Evolutionary conservation across 2,888 invertebrate species (phyloP).

Genomic region (Augiades crinisus): DNA sequence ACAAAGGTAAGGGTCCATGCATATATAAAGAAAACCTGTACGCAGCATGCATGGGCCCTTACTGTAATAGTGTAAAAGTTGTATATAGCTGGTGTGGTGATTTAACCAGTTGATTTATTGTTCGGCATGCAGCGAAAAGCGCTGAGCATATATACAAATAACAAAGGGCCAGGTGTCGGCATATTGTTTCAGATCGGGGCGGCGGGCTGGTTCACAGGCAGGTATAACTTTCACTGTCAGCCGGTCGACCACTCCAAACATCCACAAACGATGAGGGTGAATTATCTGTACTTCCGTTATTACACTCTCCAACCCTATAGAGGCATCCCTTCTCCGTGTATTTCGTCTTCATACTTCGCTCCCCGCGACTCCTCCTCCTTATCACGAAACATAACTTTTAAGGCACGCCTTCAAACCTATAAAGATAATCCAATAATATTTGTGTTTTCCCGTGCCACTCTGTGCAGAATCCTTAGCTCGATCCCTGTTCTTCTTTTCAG

Average conservation of each 20-base stretch:
- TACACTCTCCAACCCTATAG: constrained; percentile 25
- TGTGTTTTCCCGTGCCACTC: background rate
- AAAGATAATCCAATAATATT: constrained; percentile 2
- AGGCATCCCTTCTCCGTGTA: constrained; percentile 4
- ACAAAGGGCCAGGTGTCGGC: constrained; percentile 69
- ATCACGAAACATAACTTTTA: background rate
- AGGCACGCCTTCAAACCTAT: background rate
- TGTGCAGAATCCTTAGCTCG: background rate
- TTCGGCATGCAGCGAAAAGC: constrained; percentile 30
- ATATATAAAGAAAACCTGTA: background rate
- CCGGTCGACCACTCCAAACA: constrained; percentile 97
- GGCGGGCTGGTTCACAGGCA: constrained; percentile 97
- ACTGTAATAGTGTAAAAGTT: background rate
- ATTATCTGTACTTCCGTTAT: constrained; percentile 58
- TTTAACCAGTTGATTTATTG: constrained; percentile 29
- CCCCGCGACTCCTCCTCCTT: background rate
- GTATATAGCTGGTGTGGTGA: constrained; percentile 34
- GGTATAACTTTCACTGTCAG: constrained; percentile 97
- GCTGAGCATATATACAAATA: constrained; percentile 46
- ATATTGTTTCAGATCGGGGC: constrained; percentile 90
- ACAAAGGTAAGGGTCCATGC: constrained; percentile 8
- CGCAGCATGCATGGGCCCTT: constrained; percentile 9
- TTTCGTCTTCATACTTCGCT: background rate
- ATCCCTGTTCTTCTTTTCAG: background rate
- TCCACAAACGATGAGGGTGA: constrained; percentile 95